Evolutionary conservation across 1,140 invertebrate genomes (phyloP), one percentile per base, ranked within the genome.

Genomic region (Drosophila miranda): DNA sequence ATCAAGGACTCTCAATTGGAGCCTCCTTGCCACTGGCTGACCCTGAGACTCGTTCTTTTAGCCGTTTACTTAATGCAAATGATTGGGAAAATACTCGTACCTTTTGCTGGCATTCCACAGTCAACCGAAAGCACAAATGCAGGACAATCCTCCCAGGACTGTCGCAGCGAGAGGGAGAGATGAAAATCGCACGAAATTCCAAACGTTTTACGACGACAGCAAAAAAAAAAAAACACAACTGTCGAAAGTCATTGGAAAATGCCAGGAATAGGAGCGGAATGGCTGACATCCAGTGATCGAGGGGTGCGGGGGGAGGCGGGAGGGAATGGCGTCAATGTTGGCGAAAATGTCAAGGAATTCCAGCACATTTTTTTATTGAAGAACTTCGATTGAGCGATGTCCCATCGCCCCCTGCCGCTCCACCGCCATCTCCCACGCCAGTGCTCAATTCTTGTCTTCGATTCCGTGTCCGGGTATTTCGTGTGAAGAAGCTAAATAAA

Each of bases 311-410:
- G 14, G n/a, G 1, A 6, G 26, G 0, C 14, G 44, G 9, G 6
- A 2, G 8, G n/a, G 23, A 51, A 49, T 21, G 56, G 51, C 59
- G 43, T 55, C 66, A 73, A 78, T 74, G 68, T 67, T 58, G 75
- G 64, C 76, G 56, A 64, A 61, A 79, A 78, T 81, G 63, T 73
- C 48, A 53, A 63, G 43, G 49, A 76, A 80, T 84, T 66, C 67
- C 81, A 84, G 80, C 63, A 69, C 72, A 84, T 68, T 72, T 79
- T 79, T 82, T 84, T 84, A 86, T 86, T 77, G 81, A 84, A 55
- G 59, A 48, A 60, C 80, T 73, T 84, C 80, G 81, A 84, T 84
- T 84, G 76, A 82, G 78, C 49, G 58, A 60, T 62, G 55, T 45
- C n/a, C 48, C 43, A 2, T 26, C 11, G 2, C 16, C 41, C 42